A percentile compares a stretch with the other conserved stretches of the same genome.
phyloP scores from a whole-genome alignment of 30 jellyfish, hydroid and myxozoan genomes.

The Aurelia sp. region DNA sequence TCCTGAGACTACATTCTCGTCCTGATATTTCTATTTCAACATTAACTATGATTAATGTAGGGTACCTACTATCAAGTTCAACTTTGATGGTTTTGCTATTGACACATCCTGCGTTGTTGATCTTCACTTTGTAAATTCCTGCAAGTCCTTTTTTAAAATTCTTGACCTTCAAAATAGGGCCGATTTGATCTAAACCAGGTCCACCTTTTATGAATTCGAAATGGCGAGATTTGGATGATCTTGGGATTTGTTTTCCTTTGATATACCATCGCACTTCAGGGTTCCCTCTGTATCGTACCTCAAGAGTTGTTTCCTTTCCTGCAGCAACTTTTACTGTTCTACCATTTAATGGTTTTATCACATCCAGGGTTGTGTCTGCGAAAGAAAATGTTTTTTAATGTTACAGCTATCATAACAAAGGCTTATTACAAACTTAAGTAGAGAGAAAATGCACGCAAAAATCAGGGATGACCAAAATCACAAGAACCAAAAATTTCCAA shows the following conservation, averaged over 20 bases:
- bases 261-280: slow-evolving; percentile 59
- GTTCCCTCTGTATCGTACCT: slow-evolving; percentile 53
- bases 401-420: too few relatives aligned
- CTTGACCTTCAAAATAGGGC: slow-evolving; percentile 52
- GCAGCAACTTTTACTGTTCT: slow-evolving; percentile 24
- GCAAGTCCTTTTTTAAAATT: slow-evolving; percentile 50
- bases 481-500: too few relatives aligned
- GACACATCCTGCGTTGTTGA: slow-evolving; percentile 52
- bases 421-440: too few relatives aligned
- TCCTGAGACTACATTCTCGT: too few relatives aligned
- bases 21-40: too few relatives aligned
- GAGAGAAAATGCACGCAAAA: too few relatives aligned
- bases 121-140: slow-evolving; percentile 46
- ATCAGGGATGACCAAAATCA: too few relatives aligned
- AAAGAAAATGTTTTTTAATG: background rate
- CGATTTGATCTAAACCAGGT: slow-evolving; percentile 16
- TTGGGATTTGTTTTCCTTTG: slow-evolving; percentile 50
- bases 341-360: slow-evolving; percentile 39
- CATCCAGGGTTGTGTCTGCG: slow-evolving; percentile 46
- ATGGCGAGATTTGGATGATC: slow-evolving; percentile 43
- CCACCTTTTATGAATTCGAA: slow-evolving; percentile 58
- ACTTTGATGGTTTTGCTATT: slow-evolving; percentile 51
- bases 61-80: slow-evolving; percentile 46
- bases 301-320: slow-evolving; percentile 34
- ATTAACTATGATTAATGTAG: too few relatives aligned